These are phyloP conservation scores for Drosophila parabipectinata DNA, from an alignment of 1,140 invertebrate genomes.

Conservation along the genomic window DNA sequence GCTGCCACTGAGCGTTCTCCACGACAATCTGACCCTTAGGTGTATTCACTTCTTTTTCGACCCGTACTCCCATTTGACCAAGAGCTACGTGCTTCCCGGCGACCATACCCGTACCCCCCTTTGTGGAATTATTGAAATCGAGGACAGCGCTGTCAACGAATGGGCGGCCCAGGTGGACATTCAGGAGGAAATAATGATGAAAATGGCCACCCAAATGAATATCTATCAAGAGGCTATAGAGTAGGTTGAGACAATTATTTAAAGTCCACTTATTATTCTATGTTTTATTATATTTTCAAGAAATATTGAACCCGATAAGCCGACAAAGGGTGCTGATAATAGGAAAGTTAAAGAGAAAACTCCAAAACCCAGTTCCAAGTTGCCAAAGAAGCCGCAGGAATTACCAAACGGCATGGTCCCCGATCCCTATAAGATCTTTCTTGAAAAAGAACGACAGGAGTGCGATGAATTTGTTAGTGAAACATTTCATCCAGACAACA, in stretches of 20 bases:
- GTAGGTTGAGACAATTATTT: slow-evolving; percentile 21
- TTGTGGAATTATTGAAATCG: slow-evolving; percentile 60
- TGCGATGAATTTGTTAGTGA: slow-evolving; percentile 33
- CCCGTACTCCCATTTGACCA: slow-evolving; percentile 57
- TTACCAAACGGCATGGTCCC: slow-evolving; percentile 48
- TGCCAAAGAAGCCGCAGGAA: slow-evolving; percentile 49
- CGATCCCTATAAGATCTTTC: slow-evolving; percentile 54
- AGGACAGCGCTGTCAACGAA: slow-evolving; percentile 57
- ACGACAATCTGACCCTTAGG: slow-evolving; percentile 60
- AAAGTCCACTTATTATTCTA: not conserved
- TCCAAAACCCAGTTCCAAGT: not conserved
- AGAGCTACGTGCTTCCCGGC: slow-evolving; percentile 27
- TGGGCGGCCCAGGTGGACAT: slow-evolving; percentile 60
- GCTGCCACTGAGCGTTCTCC: slow-evolving; percentile 56
- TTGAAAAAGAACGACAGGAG: slow-evolving; percentile 43
- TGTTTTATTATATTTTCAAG: not conserved
- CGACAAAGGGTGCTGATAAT: not conserved
- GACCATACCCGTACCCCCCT: slow-evolving; percentile 11
- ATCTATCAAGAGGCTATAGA: slow-evolving; percentile 30
- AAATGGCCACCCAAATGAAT: slow-evolving; percentile 29
- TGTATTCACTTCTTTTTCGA: slow-evolving; percentile 68
- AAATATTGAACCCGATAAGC: not conserved
- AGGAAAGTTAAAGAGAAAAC: not conserved
- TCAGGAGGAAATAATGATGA: slow-evolving; percentile 27
- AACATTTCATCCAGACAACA: slow-evolving; percentile 40